Evolutionary conservation across 2,888 invertebrate species (phyloP).

Genomic region (Julus scandinavius): DNA sequence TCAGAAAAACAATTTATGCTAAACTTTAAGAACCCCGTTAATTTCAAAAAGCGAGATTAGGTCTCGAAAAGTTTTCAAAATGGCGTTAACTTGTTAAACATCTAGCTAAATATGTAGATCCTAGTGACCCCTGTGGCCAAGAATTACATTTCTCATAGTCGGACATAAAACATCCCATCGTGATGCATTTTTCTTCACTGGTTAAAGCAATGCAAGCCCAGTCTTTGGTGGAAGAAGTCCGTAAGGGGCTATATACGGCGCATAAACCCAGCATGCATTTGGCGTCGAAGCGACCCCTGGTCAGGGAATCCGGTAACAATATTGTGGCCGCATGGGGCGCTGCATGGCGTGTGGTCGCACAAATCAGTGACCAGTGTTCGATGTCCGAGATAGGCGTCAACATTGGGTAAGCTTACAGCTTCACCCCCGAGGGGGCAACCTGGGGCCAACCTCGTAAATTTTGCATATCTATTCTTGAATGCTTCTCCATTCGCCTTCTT

Average conservation of each 20-base stretch:
- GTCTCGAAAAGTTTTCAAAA: background rate
- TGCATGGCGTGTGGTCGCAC: constrained; percentile 39
- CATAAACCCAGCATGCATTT: constrained; percentile 27
- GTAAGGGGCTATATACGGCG: background rate
- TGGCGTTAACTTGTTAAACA: constrained; percentile 36
- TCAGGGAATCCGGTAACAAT: constrained; percentile 35
- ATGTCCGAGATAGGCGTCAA: constrained; percentile 38
- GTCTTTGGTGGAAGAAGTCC: no score
- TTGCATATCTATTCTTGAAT: constrained; percentile 29
- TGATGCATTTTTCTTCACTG: background rate
- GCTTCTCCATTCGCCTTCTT: constrained; percentile 30
- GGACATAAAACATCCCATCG: background rate
- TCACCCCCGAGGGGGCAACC: constrained; percentile 20
- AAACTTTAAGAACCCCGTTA: constrained; percentile 26
- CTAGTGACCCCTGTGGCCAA: background rate
- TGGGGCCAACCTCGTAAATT: constrained; percentile 34
- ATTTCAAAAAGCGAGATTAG: background rate
- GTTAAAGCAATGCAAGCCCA: background rate
- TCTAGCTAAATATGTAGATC: constrained; percentile 31
- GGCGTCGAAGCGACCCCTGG: constrained; percentile 42
- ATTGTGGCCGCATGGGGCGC: constrained; percentile 42
- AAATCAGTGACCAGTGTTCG: constrained; percentile 30
- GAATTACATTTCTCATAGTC: constrained; percentile 38
- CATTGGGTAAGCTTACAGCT: constrained; percentile 32
- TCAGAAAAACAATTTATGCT: constrained; percentile 26